phyloP scores from a whole-genome alignment of 1,140 invertebrate genomes.

The Sinonovacula constricta region DNA sequence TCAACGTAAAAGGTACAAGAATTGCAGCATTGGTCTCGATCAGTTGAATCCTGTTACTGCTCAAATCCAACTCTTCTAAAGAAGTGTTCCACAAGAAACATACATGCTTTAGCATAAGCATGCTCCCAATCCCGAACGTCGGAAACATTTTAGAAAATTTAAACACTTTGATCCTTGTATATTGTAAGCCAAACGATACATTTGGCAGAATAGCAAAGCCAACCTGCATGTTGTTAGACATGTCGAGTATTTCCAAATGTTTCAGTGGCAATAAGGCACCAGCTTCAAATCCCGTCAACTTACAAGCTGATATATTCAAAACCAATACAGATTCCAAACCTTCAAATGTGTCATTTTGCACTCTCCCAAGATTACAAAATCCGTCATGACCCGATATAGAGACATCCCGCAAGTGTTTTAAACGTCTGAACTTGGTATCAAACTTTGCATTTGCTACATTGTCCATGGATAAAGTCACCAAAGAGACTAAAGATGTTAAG shows the following conservation, averaged over 20 bases:
- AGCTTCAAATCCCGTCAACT: conserved; percentile 19
- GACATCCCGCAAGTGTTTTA: background rate
- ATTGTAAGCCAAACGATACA: conserved; percentile 34
- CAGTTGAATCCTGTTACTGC: background rate
- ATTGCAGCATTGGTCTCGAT: conserved; percentile 26
- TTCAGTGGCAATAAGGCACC: conserved; percentile 12
- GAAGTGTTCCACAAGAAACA: conserved; percentile 49
- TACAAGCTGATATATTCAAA: conserved; percentile 41
- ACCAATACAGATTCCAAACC: background rate
- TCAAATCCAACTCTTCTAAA: background rate
- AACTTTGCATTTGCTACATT: background rate
- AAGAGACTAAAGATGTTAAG: too few relatives aligned
- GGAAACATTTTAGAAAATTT: conserved; percentile 15
- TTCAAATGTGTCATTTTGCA: conserved; percentile 9
- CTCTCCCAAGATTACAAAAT: background rate
- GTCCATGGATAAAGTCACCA: too few relatives aligned
- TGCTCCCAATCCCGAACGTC: conserved; percentile 13
- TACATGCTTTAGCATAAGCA: background rate
- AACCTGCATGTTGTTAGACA: conserved; percentile 31
- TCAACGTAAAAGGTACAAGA: conserved; percentile 38
- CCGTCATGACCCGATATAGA: background rate
- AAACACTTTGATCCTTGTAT: conserved; percentile 21
- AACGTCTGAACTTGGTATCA: background rate
- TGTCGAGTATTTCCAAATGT: conserved; percentile 29
- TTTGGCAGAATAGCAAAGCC: conserved; percentile 32